Percentiles rank a stretch among this genome's conserved stretches.
These are phyloP conservation scores for Serrognathus titanus DNA, from an alignment of 2,888 invertebrate species.

Conservation along the genomic window DNA sequence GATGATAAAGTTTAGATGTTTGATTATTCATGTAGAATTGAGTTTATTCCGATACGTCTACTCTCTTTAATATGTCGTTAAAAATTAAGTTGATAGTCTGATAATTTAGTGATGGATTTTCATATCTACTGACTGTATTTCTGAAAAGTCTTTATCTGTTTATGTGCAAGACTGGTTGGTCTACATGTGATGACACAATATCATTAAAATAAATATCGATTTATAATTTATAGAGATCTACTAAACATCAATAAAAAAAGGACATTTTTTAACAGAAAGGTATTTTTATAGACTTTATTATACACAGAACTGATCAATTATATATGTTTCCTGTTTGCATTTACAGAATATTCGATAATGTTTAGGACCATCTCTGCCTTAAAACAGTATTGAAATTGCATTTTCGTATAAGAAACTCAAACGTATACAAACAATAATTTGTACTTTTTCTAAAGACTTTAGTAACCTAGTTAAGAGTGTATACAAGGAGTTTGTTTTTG, in stretches of 20 bases:
- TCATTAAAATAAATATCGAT: too few relatives aligned
- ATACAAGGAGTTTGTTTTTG: background rate
- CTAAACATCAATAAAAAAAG: background rate
- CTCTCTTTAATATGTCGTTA: too few relatives aligned
- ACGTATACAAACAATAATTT: background rate
- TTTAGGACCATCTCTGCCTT: slow-evolving; percentile 1
- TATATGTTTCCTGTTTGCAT: background rate
- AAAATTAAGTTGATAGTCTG: too few relatives aligned
- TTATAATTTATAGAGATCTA: background rate
- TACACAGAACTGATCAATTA: background rate
- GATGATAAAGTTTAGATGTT: too few relatives aligned
- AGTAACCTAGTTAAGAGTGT: background rate
- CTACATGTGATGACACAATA: too few relatives aligned
- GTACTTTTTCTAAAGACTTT: background rate
- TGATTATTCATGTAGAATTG: too few relatives aligned
- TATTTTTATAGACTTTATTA: background rate
- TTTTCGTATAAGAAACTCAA: background rate
- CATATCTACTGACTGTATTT: too few relatives aligned
- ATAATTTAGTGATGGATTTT: too few relatives aligned
- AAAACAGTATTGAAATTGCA: background rate
- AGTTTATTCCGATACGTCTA: too few relatives aligned
- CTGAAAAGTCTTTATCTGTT: too few relatives aligned
- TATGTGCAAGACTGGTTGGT: too few relatives aligned
- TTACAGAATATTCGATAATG: background rate
- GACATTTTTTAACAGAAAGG: background rate